Percentiles rank a stretch among this genome's conserved stretches.
Evolutionary conservation across 2,888 invertebrate species (phyloP).

Genomic region (Acrobeloides nanus): DNA sequence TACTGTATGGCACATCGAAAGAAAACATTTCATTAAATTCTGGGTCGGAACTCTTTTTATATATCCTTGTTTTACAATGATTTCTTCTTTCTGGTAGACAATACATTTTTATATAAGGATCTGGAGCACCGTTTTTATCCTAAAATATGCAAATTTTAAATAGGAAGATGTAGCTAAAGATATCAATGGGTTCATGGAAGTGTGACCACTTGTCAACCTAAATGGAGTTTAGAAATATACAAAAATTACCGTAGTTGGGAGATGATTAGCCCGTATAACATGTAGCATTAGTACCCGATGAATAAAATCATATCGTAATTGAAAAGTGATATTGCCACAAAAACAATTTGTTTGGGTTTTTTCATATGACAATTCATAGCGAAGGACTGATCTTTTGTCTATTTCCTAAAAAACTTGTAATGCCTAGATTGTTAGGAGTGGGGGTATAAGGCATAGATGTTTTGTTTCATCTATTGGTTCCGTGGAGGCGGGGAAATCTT

Average conservation of each 20-base stretch:
- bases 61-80: constrained; percentile 72
- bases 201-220: background rate
- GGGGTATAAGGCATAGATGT: background rate
- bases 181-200: no score
- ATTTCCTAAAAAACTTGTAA: constrained; percentile 15
- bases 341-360: constrained; percentile 66
- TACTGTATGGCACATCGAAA: constrained; percentile 72
- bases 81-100: constrained; percentile 73
- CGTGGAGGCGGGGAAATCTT: background rate
- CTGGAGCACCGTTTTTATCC: constrained; percentile 70
- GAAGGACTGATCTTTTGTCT: constrained; percentile 44
- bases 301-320: constrained; percentile 72
- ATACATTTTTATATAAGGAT: constrained; percentile 79
- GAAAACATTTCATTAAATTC: constrained; percentile 63
- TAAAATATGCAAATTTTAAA: constrained; percentile 8
- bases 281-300: constrained; percentile 67
- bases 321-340: constrained; percentile 72
- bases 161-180: no score
- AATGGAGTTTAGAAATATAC: no score
- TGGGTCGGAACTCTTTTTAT: constrained; percentile 34
- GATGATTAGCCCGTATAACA: constrained; percentile 45
- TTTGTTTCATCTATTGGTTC: constrained; percentile 1
- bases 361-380: constrained; percentile 65
- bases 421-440: background rate
- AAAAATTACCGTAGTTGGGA: constrained; percentile 64